Percentiles rank a stretch among this genome's conserved stretches.
phyloP scores from a whole-genome alignment of 2,113 vertebrate genomes.

The Seriola dumerili region DNA sequence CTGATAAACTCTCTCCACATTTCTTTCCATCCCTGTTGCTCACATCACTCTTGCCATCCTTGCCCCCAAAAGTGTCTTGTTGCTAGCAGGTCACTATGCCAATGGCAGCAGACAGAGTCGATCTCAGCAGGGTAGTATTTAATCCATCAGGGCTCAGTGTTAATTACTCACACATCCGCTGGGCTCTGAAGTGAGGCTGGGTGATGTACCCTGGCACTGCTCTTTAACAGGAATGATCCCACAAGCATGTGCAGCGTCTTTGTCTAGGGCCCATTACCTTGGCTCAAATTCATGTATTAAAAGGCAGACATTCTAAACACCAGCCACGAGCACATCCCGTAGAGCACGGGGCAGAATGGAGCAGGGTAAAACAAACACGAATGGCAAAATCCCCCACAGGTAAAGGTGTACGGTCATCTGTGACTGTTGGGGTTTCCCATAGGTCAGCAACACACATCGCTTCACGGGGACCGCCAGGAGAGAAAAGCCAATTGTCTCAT shows the following conservation, averaged over 20 bases:
- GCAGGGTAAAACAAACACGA: constrained; percentile 48
- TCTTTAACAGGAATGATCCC: constrained; percentile 33
- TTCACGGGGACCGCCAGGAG: constrained; percentile 73
- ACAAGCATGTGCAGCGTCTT: neutral
- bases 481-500: constrained; percentile 79
- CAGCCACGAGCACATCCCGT: neutral
- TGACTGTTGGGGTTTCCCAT: constrained; percentile 73
- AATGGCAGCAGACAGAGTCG: constrained; percentile 49
- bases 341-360: constrained; percentile 6
- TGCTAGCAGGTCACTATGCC: constrained; percentile 50
- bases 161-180: constrained; percentile 72
- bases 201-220: constrained; percentile 35
- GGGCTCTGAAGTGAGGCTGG: constrained; percentile 43
- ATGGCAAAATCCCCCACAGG: constrained; percentile 29
- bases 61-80: constrained; percentile 34
- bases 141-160: constrained; percentile 71
- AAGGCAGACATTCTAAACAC: neutral
- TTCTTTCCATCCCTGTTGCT: constrained; percentile 12
- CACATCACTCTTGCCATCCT: constrained; percentile 11
- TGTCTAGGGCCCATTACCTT: neutral
- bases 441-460: constrained; percentile 72
- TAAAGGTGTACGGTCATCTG: constrained; percentile 51
- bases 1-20: constrained; percentile 7
- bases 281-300: constrained; percentile 13
- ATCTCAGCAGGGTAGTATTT: constrained; percentile 62